phyloP scores from a whole-genome alignment of 2,797 vertebrate genomes.

The Martes flavigula region DNA sequence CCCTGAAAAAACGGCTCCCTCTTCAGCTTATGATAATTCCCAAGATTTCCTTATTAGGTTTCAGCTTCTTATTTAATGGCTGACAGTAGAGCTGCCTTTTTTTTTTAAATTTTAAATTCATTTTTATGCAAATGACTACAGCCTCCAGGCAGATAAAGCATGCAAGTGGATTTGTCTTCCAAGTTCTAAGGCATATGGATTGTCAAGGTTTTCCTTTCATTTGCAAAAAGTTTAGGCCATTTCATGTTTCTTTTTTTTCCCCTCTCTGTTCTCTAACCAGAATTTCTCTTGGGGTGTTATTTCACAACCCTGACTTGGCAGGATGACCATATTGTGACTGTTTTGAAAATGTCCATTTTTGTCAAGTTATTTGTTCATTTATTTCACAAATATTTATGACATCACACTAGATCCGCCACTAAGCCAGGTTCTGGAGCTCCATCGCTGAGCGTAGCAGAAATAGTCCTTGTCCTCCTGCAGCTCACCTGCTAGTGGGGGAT shows the following conservation, averaged over 20 bases:
- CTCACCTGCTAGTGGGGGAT: not conserved
- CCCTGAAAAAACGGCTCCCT: not conserved
- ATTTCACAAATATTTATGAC: not conserved
- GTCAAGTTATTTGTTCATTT: not conserved
- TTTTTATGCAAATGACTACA: conserved; percentile 75
- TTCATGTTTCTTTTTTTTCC: not conserved
- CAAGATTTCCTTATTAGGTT: conserved; percentile 59
- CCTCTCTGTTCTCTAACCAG: not conserved
- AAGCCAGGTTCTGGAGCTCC: not conserved
- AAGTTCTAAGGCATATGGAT: not conserved
- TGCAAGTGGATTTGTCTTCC: not conserved
- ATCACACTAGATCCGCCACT: not conserved
- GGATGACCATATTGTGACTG: not conserved
- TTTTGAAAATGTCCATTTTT: not conserved
- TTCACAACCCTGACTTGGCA: not conserved
- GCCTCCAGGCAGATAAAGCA: conserved; percentile 52
- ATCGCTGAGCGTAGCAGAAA: not conserved
- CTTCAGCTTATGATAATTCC: conserved; percentile 78
- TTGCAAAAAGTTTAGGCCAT: not conserved
- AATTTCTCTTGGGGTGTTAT: conserved; percentile 6
- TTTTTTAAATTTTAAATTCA: conserved; percentile 66
- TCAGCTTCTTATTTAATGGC: conserved; percentile 70
- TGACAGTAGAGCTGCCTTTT: conserved; percentile 73
- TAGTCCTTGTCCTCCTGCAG: not conserved
- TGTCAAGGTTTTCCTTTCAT: conserved; percentile 5